These are phyloP conservation scores for Limonius californicus DNA, from an alignment of 1,140 invertebrate species.

Conservation along the genomic window DNA sequence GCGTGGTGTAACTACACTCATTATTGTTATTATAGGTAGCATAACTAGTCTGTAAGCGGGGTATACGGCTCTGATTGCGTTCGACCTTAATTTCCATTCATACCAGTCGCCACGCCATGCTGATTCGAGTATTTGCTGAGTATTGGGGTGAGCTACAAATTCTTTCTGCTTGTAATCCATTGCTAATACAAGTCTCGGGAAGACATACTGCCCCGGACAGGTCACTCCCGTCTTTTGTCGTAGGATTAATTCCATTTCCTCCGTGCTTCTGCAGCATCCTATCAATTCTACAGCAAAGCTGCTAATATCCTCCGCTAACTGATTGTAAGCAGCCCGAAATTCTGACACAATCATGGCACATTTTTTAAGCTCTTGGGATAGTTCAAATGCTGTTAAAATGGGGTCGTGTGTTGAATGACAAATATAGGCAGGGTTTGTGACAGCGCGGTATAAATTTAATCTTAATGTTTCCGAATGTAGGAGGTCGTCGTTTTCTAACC, in stretches of 20 bases:
- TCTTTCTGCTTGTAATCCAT: constrained; percentile 69
- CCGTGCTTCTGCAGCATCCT: constrained; percentile 58
- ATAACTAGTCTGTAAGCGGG: constrained; percentile 46
- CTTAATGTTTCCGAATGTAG: constrained; percentile 51
- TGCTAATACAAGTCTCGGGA: constrained; percentile 63
- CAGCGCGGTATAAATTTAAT: constrained; percentile 56
- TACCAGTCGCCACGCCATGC: constrained; percentile 55
- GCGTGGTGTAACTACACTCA: constrained; percentile 47
- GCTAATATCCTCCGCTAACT: constrained; percentile 53
- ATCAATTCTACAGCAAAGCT: constrained; percentile 62
- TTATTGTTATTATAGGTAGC: constrained; percentile 49
- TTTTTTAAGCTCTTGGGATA: constrained; percentile 53
- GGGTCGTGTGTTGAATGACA: constrained; percentile 63
- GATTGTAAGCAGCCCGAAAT: constrained; percentile 56
- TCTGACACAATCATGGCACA: constrained; percentile 53
- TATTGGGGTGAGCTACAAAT: constrained; percentile 71
- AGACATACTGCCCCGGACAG: constrained; percentile 45
- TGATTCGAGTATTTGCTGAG: constrained; percentile 56
- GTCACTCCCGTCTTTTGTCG: constrained; percentile 48
- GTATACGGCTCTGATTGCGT: constrained; percentile 38
- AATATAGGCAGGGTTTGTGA: constrained; percentile 64
- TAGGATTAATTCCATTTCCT: constrained; percentile 66
- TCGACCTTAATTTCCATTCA: constrained; percentile 51
- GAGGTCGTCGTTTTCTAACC: constrained; percentile 47
- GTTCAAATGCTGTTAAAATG: constrained; percentile 59